Percentiles rank a stretch among this genome's conserved stretches.
Conservation (phyloP, 2,888 invertebrate genomes). For the Matsumyia berberina region DNA sequence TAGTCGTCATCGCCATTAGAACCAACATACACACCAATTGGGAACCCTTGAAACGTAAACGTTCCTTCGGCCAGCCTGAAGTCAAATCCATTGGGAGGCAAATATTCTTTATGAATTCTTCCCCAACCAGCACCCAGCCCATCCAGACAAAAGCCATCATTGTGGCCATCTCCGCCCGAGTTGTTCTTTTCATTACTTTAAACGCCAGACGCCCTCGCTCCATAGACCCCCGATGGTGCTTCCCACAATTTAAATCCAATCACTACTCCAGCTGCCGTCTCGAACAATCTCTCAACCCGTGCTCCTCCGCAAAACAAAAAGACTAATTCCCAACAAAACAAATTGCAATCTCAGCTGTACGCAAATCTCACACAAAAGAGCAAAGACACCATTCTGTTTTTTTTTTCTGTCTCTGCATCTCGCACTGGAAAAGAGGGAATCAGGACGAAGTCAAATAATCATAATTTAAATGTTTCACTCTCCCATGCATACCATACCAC, state of each 20-base stretch:
- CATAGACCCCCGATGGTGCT: no score
- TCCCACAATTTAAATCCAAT: slow-evolving; percentile 60
- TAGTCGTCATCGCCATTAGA: no score
- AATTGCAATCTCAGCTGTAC: slow-evolving; percentile 73
- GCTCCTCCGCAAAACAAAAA: no score
- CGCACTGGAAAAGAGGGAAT: slow-evolving; percentile 14
- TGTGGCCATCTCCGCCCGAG: slow-evolving; percentile 52
- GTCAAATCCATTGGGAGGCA: no score
- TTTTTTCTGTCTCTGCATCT: neutral
- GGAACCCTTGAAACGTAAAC: no score
- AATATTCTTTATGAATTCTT: no score
- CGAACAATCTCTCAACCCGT: no score
- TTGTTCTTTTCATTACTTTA: slow-evolving; percentile 50
- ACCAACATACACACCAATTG: no score
- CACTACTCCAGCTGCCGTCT: slow-evolving; percentile 66
- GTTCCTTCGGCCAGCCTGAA: no score
- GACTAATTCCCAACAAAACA: no score
- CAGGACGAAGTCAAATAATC: slow-evolving; percentile 67
- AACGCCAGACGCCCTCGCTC: slow-evolving; percentile 24
- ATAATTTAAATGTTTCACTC: slow-evolving; percentile 73
- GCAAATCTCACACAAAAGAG: slow-evolving; percentile 57
- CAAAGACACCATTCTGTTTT: slow-evolving; percentile 8
- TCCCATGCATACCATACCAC: slow-evolving; percentile 18
- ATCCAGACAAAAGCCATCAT: slow-evolving; percentile 9
- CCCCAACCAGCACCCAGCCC: neutral